Evolutionary conservation across 2,888 invertebrate genomes (phyloP).

Genomic region (Hofmannophila pseudospretella): DNA sequence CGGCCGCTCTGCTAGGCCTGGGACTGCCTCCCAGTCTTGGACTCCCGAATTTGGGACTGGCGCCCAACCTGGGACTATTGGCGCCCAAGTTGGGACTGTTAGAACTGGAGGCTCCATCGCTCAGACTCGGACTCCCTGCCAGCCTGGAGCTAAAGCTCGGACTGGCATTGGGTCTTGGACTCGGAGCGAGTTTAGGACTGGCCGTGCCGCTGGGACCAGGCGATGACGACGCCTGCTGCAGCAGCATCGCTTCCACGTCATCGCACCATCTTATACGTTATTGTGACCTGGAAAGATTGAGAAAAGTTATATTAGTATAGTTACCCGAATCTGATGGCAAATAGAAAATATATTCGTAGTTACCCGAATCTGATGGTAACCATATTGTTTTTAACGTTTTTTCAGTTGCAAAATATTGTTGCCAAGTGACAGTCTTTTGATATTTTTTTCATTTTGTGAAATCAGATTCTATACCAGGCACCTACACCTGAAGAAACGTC

Average conservation of each 20-base stretch:
- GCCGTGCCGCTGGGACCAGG: constrained; percentile 74
- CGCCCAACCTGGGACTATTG: constrained; percentile 42
- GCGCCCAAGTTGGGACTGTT: constrained; percentile 43
- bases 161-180: constrained; percentile 49
- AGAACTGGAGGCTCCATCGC: constrained; percentile 48
- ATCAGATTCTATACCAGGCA: no score
- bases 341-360: no score
- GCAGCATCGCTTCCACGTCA: constrained; percentile 72
- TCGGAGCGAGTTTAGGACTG: constrained; percentile 57
- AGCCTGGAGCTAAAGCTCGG: constrained; percentile 37
- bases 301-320: neutral
- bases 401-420: no score
- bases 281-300: constrained; percentile 42
- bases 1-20: constrained; percentile 34
- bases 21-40: constrained; percentile 68
- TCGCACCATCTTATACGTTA: constrained; percentile 50
- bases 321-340: no score
- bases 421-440: no score
- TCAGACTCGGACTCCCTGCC: constrained; percentile 48
- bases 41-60: constrained; percentile 58
- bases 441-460: no score
- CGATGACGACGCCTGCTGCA: constrained; percentile 70
- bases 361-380: no score
- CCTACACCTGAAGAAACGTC: constrained; percentile 1
- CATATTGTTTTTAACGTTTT: no score